phyloP scores from a whole-genome alignment of 2,797 vertebrate genomes.

The Lepilemur septentrionalis region DNA sequence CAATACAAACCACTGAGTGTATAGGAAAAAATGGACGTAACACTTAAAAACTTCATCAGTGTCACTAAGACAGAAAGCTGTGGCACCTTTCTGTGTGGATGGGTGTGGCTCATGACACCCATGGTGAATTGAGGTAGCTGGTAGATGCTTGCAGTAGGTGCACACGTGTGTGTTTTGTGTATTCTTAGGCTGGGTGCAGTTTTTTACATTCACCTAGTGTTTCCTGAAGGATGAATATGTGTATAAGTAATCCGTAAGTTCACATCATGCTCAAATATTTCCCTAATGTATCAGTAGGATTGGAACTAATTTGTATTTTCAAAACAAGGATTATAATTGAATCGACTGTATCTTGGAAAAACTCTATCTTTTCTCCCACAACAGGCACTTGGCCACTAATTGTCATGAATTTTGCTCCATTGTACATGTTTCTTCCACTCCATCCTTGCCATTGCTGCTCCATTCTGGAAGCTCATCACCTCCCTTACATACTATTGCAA shows the following conservation, averaged over 20 bases:
- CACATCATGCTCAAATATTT: background rate
- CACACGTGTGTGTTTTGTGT: background rate
- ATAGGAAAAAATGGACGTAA: background rate
- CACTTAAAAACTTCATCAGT: background rate
- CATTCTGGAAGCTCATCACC: background rate
- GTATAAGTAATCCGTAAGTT: background rate
- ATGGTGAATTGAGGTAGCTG: background rate
- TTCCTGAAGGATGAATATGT: background rate
- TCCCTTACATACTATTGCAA: background rate
- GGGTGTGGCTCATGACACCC: background rate
- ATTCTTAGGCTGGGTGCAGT: background rate
- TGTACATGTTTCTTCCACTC: background rate
- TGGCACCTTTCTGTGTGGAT: background rate
- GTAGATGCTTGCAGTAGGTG: background rate
- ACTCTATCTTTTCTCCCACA: background rate
- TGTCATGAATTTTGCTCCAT: background rate
- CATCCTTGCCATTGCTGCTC: background rate
- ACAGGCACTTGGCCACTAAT: background rate
- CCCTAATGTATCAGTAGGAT: background rate
- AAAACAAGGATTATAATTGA: background rate
- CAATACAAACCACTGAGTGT: background rate
- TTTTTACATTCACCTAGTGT: background rate
- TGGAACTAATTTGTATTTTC: background rate
- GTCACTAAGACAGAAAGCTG: no score
- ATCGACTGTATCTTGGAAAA: background rate